These are phyloP conservation scores for Tolypeutes matacus DNA, from an alignment of 2,797 vertebrate genomes.

Conservation along the genomic window DNA sequence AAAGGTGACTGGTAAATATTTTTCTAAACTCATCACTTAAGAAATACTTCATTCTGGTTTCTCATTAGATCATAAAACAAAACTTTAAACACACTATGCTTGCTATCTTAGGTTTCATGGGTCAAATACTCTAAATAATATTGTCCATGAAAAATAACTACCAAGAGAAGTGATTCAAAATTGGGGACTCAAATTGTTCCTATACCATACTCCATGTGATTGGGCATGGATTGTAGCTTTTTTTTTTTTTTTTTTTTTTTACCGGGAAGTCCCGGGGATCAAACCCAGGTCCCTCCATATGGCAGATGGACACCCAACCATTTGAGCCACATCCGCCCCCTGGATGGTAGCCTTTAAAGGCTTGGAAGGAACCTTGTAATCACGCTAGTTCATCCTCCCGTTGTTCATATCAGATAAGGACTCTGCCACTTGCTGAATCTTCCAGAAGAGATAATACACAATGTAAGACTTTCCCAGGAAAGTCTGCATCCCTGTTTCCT, in stretches of 20 bases:
- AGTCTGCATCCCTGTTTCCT: background rate
- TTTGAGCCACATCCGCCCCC: too few species aligned
- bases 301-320: too few species aligned
- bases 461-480: background rate
- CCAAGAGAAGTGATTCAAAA: constrained; percentile 17
- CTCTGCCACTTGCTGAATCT: background rate
- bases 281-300: too few species aligned
- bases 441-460: background rate
- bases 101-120: constrained; percentile 23
- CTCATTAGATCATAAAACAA: constrained; percentile 51
- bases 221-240: background rate
- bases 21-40: constrained; percentile 59
- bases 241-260: too few species aligned
- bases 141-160: background rate
- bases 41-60: constrained; percentile 48
- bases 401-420: background rate
- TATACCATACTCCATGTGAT: background rate
- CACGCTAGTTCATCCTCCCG: background rate
- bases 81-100: constrained; percentile 10
- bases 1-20: constrained; percentile 39
- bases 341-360: background rate
- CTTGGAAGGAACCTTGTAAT: background rate
- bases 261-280: too few species aligned
- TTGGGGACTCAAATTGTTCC: background rate
- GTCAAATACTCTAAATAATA: constrained; percentile 38